Base-by-base conservation (phyloP, 2,113 vertebrate species). In the Daboia siamensis region DNA sequence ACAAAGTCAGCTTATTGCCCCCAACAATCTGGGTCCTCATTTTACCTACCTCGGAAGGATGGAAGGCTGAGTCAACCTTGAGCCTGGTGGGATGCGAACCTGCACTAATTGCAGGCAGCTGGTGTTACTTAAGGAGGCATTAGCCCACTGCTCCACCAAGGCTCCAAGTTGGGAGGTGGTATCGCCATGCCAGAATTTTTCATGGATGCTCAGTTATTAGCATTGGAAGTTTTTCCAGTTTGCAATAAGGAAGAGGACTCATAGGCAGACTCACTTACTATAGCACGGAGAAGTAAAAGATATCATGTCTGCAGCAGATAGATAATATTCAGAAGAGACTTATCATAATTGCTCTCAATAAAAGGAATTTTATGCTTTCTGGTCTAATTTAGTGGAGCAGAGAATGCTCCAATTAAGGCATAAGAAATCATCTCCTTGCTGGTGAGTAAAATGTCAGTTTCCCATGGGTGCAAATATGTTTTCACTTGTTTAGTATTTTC, bases 171-270 rank as follows among this genome's bases (percentile, higher is more conserved):
- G 64, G 64, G 29, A n/a, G 29, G 64, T 13, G 1, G 29, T 15
- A n/a, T 13, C 0, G 0, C 12, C 4, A 0, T 69, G n/a, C 0
- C 12, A 69, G n/a, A n/a, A 13, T 6, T 69, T 69, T 69, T n/a
- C 12, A 69, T 69, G 29, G 0, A 5, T 69, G 64, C 64, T 4
- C 12, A 69, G 4, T 69, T n/a, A 69, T n/a, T 69, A 69, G 64
- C n/a, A 74, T 33, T 74, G 39, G 39, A 74, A 2, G 2, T 74
- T 74, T 74, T 17, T 13, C 64, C 64, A 74, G 64, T 74, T 74
- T 74, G 13, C 64, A 69, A n/a, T n/a, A 69, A 69, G 12, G 29
- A 33, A n/a, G n/a, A 33, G 1, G 12, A 33, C 5, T 33, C 13
- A 29, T 29, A 29, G 24, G 24, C 59, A 64, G 57, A 26, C 24